Conservation (phyloP, 1,140 invertebrate species). For the Penaeus vannamei region DNA sequence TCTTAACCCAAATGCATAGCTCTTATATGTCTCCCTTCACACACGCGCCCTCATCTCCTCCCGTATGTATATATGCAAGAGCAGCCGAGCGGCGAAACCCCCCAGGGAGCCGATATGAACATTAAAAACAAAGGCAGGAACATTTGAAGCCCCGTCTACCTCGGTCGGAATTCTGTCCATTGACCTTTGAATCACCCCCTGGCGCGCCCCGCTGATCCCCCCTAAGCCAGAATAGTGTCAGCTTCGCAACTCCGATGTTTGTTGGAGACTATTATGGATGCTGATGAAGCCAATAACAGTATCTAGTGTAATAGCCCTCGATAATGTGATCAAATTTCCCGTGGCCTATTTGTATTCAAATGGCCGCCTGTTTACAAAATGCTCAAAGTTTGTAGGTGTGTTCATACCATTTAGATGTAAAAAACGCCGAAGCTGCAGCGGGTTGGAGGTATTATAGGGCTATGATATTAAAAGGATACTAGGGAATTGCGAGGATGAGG, state of each 20-base stretch:
- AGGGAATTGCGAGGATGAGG: conserved; percentile 38
- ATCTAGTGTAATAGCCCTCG: conserved; percentile 54
- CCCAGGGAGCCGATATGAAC: conserved; percentile 19
- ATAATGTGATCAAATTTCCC: conserved; percentile 55
- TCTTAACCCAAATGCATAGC: no score
- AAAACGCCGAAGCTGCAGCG: conserved; percentile 28
- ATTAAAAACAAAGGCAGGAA: conserved; percentile 46
- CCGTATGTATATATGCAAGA: no score
- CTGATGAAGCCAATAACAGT: conserved; percentile 60
- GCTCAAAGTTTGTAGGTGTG: conserved; percentile 48
- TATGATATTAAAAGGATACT: conserved; percentile 57
- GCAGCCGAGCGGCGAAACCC: no score
- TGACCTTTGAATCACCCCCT: conserved; percentile 31
- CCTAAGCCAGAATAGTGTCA: conserved; percentile 54
- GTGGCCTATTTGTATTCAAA: conserved; percentile 47
- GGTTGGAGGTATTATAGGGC: conserved; percentile 43
- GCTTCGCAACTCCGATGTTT: conserved; percentile 52
- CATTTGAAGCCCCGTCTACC: not conserved
- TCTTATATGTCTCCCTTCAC: no score
- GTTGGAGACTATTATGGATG: conserved; percentile 43
- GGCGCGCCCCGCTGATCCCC: conserved; percentile 1
- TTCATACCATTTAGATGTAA: conserved; percentile 46
- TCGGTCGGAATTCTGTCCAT: conserved; percentile 28
- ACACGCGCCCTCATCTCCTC: no score
- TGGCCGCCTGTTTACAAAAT: conserved; percentile 52